phyloP scores from a whole-genome alignment of 2,888 invertebrate genomes.

The Drosophila kuntzei region DNA sequence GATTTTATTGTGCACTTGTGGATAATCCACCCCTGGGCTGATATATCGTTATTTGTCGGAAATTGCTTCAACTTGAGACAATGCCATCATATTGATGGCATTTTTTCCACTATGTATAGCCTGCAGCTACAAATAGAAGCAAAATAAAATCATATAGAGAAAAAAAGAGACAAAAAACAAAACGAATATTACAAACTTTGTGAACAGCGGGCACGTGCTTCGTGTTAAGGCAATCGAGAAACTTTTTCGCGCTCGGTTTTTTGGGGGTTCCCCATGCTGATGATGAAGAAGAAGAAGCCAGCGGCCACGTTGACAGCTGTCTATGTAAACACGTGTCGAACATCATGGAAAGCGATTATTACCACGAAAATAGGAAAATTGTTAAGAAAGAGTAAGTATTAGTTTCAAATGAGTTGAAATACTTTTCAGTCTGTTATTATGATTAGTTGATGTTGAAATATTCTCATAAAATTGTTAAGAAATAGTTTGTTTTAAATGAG shows the following conservation, averaged over 20 bases:
- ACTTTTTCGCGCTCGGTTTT: constrained; percentile 35
- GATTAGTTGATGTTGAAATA: neutral
- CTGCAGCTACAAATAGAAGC: constrained; percentile 39
- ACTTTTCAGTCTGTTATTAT: neutral
- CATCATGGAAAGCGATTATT: constrained; percentile 44
- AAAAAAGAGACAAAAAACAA: neutral
- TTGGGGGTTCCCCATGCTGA: neutral
- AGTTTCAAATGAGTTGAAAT: neutral
- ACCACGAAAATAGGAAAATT: constrained; percentile 9
- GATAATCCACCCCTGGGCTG: constrained; percentile 17
- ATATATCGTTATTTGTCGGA: constrained; percentile 45
- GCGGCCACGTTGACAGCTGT: constrained; percentile 64
- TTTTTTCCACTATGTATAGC: constrained; percentile 32
- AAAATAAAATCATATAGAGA: constrained; percentile 21
- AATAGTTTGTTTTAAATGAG: neutral
- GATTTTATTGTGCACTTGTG: constrained; percentile 36
- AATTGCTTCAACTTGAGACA: constrained; percentile 66
- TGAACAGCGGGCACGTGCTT: constrained; percentile 37
- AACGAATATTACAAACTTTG: constrained; percentile 41
- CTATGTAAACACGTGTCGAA: constrained; percentile 52
- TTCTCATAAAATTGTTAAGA: neutral
- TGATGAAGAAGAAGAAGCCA: constrained; percentile 24
- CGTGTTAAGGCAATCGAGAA: constrained; percentile 37
- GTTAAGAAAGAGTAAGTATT: neutral
- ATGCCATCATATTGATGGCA: constrained; percentile 56